Evolutionary conservation across 1,140 invertebrate genomes (phyloP), one percentile per base, ranked within the genome.

Genomic region (Atta colombica): DNA sequence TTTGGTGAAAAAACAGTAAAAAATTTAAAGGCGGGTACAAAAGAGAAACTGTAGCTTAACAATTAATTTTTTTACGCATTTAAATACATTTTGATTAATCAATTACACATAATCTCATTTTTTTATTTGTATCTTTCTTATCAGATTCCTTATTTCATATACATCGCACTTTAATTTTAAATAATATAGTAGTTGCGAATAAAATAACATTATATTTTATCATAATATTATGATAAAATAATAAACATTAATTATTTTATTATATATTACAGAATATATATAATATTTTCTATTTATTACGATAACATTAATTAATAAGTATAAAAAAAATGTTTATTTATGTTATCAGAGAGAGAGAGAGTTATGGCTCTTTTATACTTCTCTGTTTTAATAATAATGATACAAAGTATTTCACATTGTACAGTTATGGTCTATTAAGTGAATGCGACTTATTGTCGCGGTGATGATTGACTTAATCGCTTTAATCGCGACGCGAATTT

Each of bases 401-500:
- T 31, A 39, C 35, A 39, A 28, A 51, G 28, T 14, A 16, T 77
- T 61, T 77, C 8, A n/a, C 31, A 21, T 60, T 18, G 14, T 14
- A 25, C 14, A 21, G 6, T 4, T 45, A 61, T 10, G 18, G 35
- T 74, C 5, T 14, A 74, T 74, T 51, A 12, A 14, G n/a, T 39
- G 14, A 60, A 77, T 10, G 35, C 8, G 4, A 61, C 25, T 53
- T 35, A 78, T 45, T 66, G 31, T 66, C 18, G 14, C 25, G 7
- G n/a, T 53, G 61, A 66, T 39, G 35, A 39, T 39, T 39, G 35
- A 39, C 35, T 78, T 66, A 31, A 66, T 63, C 39, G 39, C 12
- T 12, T 75, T 55, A 75, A 75, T 63, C 60, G 35, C 75, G 25
- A 31, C 25, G 39, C 21, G 35, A 77, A 78, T 78, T 78, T 78